Conservation (phyloP, 2,113 vertebrate genomes). For the Pluvialis apricaria region DNA sequence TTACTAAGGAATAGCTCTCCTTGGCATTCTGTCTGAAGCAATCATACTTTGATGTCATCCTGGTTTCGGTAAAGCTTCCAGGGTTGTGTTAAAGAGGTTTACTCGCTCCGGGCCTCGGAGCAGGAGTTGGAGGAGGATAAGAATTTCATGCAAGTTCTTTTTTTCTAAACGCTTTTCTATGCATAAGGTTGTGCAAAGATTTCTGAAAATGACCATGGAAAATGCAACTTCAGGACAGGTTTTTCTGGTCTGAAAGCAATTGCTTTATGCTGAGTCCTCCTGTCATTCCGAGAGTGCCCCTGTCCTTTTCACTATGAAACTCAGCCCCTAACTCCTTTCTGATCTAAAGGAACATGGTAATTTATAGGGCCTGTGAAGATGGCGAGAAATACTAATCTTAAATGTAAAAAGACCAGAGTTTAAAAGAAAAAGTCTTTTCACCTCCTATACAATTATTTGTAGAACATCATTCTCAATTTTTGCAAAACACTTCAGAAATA, state of each 20-base stretch:
- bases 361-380: not conserved
- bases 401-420: not conserved
- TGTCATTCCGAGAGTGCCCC: not conserved
- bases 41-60: not conserved
- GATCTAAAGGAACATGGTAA: not conserved
- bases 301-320: not conserved
- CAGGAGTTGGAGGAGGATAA: not conserved
- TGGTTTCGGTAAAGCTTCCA: not conserved
- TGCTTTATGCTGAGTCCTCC: too few species aligned
- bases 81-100: not conserved
- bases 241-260: not conserved
- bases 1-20: not conserved
- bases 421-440: not conserved
- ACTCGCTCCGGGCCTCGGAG: not conserved
- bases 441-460: not conserved
- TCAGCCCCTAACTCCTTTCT: not conserved
- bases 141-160: not conserved
- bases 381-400: not conserved
- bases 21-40: not conserved
- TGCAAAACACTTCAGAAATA: not conserved
- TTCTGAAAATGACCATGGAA: not conserved
- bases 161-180: not conserved
- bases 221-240: not conserved
- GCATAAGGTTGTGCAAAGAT: not conserved
- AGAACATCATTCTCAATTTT: not conserved